Base-by-base conservation (phyloP, 2,888 invertebrate species). In the Leptinotarsa rubiginosa region DNA sequence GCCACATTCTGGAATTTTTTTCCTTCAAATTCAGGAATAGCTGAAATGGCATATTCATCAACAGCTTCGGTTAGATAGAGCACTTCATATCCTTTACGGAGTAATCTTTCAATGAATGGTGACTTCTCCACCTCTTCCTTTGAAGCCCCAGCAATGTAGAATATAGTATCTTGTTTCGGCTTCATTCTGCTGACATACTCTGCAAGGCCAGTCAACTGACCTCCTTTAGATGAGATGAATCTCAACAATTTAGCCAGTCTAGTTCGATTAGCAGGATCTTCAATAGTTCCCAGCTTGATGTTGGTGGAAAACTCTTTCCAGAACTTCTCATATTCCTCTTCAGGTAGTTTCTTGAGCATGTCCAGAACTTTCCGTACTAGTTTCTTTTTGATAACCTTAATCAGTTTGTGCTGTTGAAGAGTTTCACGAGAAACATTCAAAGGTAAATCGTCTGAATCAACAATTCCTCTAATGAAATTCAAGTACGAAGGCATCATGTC, bases 261-360 rank as follows among this genome's bases (percentile, higher is more conserved):
- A 66, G 97, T 97, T 76, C 99, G 93, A 90, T 99, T 99, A 82
- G 96, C 93, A 56, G 98, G 95, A 89, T 99, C 99, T 90, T 99
- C 99, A 91, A 99, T 97, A 25, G 98, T 93, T 74, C 99, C 99
- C 65, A 88, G 78, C 79, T 88, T 88, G 69, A 88, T 86, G 92
- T 98, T 99, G 78, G 99, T 99, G 73, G 97, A 97, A 90, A 96
- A 99, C 89, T 99, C 99, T 88, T 97, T 97, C 99, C 99, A 99
- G 93, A 99, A 99, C 84, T 93, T 93, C 31, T 94, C 93, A 87
- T 96, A 98, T 68, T 96, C 94, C 68, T 95, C 96, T 76, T 94
- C 94, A 70, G 95, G 91, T 77, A 99, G 92, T 89, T 99, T 99
- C 90, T 98, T 98, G 80, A 99, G 93, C 98, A 99, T 98, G 87